phyloP scores from a whole-genome alignment of 2,113 vertebrate species.

The Genyomyrus donnyi region DNA sequence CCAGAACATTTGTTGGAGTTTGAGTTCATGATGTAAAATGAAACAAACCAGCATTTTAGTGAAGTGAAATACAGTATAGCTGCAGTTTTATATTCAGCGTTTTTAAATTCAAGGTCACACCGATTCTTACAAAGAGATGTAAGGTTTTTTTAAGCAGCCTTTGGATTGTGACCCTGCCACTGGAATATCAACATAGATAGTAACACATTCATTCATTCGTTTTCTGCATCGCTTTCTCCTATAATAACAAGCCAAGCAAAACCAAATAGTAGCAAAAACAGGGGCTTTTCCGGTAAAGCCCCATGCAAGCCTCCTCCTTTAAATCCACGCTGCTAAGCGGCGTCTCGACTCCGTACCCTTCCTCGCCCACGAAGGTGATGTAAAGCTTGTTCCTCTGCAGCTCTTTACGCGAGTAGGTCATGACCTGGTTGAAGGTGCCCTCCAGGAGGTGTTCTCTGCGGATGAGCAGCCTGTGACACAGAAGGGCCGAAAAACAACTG shows the following conservation, averaged over 20 bases:
- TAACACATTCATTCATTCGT: neutral
- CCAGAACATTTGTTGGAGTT: neutral
- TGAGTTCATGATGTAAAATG: neutral
- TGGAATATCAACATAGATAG: neutral
- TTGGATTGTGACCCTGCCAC: neutral
- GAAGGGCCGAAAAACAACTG: neutral
- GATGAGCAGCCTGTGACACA: slow-evolving; percentile 74
- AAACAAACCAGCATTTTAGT: neutral
- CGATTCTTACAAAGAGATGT: neutral
- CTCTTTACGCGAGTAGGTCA: slow-evolving; percentile 95
- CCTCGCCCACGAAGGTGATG: slow-evolving; percentile 90
- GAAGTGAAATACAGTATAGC: neutral
- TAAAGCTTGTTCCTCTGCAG: slow-evolving; percentile 97
- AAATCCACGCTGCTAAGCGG: neutral
- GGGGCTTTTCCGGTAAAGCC: neutral
- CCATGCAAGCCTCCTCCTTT: neutral
- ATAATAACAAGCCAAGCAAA: neutral
- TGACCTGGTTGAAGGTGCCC: slow-evolving; percentile 96
- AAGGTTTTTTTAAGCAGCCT: neutral
- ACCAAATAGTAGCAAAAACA: neutral
- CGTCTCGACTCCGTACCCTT: slow-evolving; percentile 68
- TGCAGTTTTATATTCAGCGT: neutral
- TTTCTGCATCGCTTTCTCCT: neutral
- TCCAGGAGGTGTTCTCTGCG: slow-evolving; percentile 89
- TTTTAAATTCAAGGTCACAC: neutral